Percentiles rank a stretch among this genome's conserved stretches.
phyloP scores from a whole-genome alignment of 2,113 vertebrate species.

The Glaucomys volans region DNA sequence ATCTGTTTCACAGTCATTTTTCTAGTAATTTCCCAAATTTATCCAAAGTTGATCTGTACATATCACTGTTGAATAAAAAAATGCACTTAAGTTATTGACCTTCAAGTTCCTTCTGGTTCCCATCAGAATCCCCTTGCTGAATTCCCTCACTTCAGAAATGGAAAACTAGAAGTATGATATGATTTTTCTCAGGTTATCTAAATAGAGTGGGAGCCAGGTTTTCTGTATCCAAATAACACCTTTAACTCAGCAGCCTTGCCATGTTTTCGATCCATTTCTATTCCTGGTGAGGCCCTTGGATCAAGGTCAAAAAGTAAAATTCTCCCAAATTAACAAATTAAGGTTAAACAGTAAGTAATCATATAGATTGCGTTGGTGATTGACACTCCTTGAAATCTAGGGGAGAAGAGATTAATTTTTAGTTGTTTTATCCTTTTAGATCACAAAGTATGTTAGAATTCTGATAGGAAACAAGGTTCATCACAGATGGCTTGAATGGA shows the following conservation, averaged over 20 bases:
- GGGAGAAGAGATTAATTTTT: not conserved
- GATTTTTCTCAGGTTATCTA: not conserved
- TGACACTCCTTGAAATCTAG: not conserved
- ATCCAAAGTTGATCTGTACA: not conserved
- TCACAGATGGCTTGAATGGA: not conserved
- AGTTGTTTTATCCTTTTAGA: not conserved
- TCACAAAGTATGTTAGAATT: not conserved
- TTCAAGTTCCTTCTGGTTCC: not conserved
- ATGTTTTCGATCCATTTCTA: not conserved
- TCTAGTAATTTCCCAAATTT: not conserved
- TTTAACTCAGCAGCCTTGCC: not conserved
- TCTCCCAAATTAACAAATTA: not conserved
- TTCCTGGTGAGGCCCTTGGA: not conserved
- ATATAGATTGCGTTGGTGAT: not conserved
- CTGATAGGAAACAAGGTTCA: not conserved
- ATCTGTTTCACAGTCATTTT: not conserved
- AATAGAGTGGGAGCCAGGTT: not conserved
- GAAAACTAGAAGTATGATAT: not conserved
- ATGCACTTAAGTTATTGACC: not conserved
- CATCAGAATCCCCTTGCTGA: not conserved
- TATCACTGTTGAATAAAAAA: not conserved
- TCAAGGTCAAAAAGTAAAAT: not conserved
- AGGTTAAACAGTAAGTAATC: not conserved
- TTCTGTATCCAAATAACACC: not conserved
- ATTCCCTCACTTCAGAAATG: not conserved